These are phyloP conservation scores for Nyctalus aviator DNA, from an alignment of 2,797 vertebrate species.

Conservation along the genomic window DNA sequence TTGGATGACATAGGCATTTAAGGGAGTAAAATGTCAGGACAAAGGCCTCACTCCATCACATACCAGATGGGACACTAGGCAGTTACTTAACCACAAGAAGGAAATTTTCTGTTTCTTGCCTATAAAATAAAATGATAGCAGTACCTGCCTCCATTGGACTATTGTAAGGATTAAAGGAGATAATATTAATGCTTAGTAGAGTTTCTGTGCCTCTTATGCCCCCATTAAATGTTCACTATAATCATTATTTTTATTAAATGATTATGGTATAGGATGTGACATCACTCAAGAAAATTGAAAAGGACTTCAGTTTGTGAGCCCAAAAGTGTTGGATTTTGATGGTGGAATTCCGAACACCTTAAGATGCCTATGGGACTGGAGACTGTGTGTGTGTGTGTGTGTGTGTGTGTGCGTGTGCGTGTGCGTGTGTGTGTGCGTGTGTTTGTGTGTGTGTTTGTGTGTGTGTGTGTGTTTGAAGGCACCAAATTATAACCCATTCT, in stretches of 20 bases:
- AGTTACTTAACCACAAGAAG: not conserved
- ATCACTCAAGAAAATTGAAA: slow-evolving; percentile 43
- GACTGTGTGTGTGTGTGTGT: not conserved
- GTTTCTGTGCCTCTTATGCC: slow-evolving; percentile 59
- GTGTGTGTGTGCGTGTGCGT: not conserved
- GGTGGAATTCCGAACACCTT: not conserved
- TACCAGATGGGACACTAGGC: not conserved
- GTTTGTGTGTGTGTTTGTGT: not conserved
- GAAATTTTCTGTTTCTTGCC: slow-evolving; percentile 59
- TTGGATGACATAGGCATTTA: not conserved
- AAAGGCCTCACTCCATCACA: not conserved
- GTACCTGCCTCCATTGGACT: slow-evolving; percentile 29
- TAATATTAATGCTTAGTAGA: slow-evolving; percentile 57
- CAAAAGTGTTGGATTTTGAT: not conserved
- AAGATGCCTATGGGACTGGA: not conserved
- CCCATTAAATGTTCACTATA: slow-evolving; percentile 48
- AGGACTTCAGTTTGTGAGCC: slow-evolving; percentile 40
- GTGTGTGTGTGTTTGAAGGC: not conserved
- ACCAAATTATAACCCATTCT: not conserved
- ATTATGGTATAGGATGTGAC: slow-evolving; percentile 56
- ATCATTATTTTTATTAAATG: slow-evolving; percentile 75
- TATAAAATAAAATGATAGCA: slow-evolving; percentile 51
- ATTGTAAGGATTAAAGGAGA: slow-evolving; percentile 71
- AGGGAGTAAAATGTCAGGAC: not conserved
- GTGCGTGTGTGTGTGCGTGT: not conserved